Evolutionary conservation across 2,113 vertebrate genomes (phyloP), one percentile per base, ranked within the genome.

Genomic region (Paramisgurnus dabryanus): DNA sequence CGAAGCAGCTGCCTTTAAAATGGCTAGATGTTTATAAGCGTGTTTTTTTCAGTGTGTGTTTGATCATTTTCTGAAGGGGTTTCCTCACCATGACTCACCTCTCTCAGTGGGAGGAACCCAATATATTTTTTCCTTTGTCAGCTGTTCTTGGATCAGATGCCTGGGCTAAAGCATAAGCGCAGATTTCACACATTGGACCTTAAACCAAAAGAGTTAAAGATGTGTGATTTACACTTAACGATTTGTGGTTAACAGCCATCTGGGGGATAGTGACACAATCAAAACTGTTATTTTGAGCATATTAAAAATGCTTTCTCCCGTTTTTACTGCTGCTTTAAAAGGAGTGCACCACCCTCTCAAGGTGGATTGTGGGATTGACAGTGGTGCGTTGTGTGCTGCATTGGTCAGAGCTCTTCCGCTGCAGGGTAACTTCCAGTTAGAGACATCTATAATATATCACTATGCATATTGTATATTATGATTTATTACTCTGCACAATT

Each of bases 81-180:
- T 84, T 78, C 83, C 83, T 84, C 68, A 72, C 17, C 9, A 66
- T 78, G 79, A 84, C 74, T 81, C 79, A 81, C 67, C 74, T 73
- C 53, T 49, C 68, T 78, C 75, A 78, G 55, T 55, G 79, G 63
- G 68, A 81, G 63, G 63, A 22, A 39, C 78, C 74, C 34, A 55
- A 70, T 67, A 45, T 43, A 72, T 49, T 15, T 76, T 67, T 74
- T 63, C 57, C 39, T 45, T 64, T 53, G 66, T 63, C 27, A 77
- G 67, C 74, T 77, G 82, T 78, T 81, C 63, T 78, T 45, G 60
- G 55, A 67, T 66, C 60, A 73, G 73, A n/a, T 58, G n/a, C 17
- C 4, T 15, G 34, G 45, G 40, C 50, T 69, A 69, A 73, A 60
- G 40, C 58, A 41, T 75, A 64, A 49, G 63, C 6, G 11, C 75